phyloP scores from a whole-genome alignment of 2,797 vertebrate genomes.

The Molossus alvarezi region DNA sequence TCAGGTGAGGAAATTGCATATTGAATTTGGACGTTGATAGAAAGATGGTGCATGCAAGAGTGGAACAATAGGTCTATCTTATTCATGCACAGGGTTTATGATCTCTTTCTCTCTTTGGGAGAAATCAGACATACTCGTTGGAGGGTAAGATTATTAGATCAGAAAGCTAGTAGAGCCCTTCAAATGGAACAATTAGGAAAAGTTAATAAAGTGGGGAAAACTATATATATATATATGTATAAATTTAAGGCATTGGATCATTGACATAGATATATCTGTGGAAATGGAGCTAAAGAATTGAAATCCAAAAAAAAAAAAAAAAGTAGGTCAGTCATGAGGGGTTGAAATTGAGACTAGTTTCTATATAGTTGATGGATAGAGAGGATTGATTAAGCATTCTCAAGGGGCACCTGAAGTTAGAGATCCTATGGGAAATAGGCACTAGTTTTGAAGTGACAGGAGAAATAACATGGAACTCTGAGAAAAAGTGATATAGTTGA shows the following conservation, averaged over 20 bases:
- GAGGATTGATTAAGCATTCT: background rate
- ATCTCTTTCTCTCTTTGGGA: background rate
- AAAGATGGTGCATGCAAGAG: background rate
- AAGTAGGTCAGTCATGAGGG: background rate
- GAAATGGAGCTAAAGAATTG: background rate
- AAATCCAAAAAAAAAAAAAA: conserved; percentile 7
- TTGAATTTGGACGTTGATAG: background rate
- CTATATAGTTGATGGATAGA: background rate
- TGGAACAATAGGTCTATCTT: background rate
- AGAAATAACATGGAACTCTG: background rate
- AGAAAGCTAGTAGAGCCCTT: background rate
- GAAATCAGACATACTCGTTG: background rate
- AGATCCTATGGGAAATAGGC: background rate
- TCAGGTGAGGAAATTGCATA: background rate
- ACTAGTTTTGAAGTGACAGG: background rate
- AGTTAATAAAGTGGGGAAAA: background rate
- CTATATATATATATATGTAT: background rate
- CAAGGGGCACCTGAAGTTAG: background rate
- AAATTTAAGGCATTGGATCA: background rate
- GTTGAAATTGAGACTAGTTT: background rate
- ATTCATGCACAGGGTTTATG: background rate
- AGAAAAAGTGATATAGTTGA: background rate
- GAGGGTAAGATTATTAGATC: background rate
- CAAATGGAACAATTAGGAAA: background rate
- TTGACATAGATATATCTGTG: background rate